Base-by-base conservation (phyloP, 2,888 invertebrate species). In the Tiliacea citrago region DNA sequence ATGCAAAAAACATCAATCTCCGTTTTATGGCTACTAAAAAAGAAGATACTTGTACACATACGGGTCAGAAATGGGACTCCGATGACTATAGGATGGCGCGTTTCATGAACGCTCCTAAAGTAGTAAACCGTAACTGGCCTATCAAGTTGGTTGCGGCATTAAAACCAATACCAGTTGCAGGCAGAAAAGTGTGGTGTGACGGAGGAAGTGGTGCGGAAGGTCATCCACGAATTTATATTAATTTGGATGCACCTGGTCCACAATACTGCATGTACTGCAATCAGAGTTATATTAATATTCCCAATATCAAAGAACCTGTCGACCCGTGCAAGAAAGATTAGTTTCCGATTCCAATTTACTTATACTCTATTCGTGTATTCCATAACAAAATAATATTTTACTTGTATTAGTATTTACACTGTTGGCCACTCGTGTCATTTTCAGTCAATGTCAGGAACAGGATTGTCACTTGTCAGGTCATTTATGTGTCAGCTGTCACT, bases 161-260 rank as follows among this genome's bases (percentile, higher is more conserved):
- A 39, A 12, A 42, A 47, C 51, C 78, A 53, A 68, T 21, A 77
- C 13, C 47, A 53, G 16, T 79, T 10, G 5, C 4, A 53, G 47
- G 39, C 21, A 82, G 78, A 49, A 61, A 68, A 49, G 68, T 62
- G 10, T 79, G 77, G 77, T 79, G 78, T 68, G 79, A 79, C 16
- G 79, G 79, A 2, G 79, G 70, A 24, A n/a, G 57, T 53, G 70
- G 57, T 45, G 42, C 79, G 29, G 83, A 83, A 66, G 79, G 79
- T 35, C 79, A 79, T 57, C 79, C 79, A n/a, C 45, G 79, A 60
- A 18, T 80, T 60, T 80, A 79, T 65, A 80, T 80, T 51, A 83
- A 80, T 67, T 65, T 80, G 65, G 84, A 83, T 35, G 47, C 55
- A 68, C 83, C 84, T 10, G 84, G 73, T 21, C 55, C 69, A 29